Conservation (phyloP, 2,797 vertebrate species). For the Chiroxiphia lanceolata region DNA sequence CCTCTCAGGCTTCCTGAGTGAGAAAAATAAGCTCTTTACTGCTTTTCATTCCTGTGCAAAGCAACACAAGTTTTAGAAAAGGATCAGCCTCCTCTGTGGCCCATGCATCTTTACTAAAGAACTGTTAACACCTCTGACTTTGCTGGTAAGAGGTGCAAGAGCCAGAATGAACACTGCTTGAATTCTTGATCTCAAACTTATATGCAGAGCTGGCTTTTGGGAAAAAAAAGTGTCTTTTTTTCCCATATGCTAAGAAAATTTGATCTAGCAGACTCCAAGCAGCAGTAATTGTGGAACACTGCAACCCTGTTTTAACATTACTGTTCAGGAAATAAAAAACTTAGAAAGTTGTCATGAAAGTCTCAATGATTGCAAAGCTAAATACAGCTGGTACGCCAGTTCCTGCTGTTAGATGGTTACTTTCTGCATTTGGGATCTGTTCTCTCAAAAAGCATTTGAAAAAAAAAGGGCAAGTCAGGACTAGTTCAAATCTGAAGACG, state of each 20-base stretch:
- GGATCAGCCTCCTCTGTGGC: not conserved
- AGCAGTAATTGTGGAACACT: not conserved
- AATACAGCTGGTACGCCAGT: constrained; percentile 29
- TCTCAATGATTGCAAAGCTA: constrained; percentile 23
- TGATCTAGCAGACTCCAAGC: not conserved
- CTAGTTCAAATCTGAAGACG: not conserved
- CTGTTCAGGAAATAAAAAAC: constrained; percentile 37
- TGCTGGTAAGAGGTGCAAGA: not conserved
- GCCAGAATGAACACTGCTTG: not conserved
- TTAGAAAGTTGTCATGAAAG: constrained; percentile 6
- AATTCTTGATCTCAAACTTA: not conserved
- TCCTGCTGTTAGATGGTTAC: constrained; percentile 10
- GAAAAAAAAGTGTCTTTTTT: not conserved
- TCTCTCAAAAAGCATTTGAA: not conserved
- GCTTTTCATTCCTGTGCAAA: not conserved
- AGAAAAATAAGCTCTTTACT: not conserved
- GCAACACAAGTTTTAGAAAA: not conserved
- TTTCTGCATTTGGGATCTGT: not conserved
- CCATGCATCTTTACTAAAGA: not conserved
- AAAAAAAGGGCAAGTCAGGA: not conserved
- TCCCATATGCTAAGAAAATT: not conserved
- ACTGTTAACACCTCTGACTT: not conserved
- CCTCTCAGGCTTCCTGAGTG: not conserved
- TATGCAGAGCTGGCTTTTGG: not conserved
- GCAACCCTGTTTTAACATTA: constrained; percentile 13